phyloP scores from a whole-genome alignment of 2,888 invertebrate genomes.

The Eilema caniola region DNA sequence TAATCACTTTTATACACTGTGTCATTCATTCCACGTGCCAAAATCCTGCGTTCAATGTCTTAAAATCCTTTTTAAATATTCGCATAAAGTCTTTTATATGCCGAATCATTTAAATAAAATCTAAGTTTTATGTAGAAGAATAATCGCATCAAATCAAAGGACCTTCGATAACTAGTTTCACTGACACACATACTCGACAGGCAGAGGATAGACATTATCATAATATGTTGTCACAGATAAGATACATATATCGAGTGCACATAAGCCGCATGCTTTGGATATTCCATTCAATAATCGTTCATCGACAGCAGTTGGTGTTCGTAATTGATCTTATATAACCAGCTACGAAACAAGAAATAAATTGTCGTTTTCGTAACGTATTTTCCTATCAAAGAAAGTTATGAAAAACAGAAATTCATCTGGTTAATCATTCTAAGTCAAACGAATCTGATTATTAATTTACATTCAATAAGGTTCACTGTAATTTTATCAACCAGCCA shows the following conservation, averaged over 20 bases:
- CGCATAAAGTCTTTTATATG: neutral
- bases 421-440: neutral
- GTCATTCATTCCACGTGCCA: neutral
- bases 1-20: neutral
- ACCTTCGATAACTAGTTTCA: constrained; percentile 4
- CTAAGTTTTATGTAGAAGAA: neutral
- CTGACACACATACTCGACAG: constrained; percentile 12
- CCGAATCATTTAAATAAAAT: neutral
- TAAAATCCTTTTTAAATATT: neutral
- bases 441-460: neutral
- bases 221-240: constrained; percentile 5
- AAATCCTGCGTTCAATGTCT: neutral
- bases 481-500: neutral
- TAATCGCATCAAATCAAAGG: neutral
- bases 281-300: neutral
- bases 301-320: neutral
- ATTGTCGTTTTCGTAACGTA: too few relatives aligned
- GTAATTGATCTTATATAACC: too few relatives aligned
- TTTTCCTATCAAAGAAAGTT: too few relatives aligned
- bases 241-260: neutral
- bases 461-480: neutral
- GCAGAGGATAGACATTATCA: constrained; percentile 2
- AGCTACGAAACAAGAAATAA: too few relatives aligned
- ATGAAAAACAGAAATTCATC: neutral
- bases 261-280: neutral